These are phyloP conservation scores for Heteronetta atricapilla DNA, from an alignment of 2,113 vertebrate species.

Conservation along the genomic window DNA sequence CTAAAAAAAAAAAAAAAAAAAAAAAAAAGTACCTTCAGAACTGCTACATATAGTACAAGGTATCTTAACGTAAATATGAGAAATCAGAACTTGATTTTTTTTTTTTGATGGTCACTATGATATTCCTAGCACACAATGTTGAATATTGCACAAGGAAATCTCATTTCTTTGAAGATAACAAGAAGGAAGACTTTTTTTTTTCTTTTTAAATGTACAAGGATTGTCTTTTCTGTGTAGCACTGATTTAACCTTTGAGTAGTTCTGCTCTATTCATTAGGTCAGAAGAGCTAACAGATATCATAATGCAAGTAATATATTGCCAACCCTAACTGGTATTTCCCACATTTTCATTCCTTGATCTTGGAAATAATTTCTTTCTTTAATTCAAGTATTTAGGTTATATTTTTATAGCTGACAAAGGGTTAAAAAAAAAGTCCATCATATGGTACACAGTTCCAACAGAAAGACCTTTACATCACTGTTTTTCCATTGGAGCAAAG, in stretches of 20 bases:
- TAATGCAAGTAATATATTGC: neutral
- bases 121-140: neutral
- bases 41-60: neutral
- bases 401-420: no score
- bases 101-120: fast-evolving
- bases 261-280: neutral
- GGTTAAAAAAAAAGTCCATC: neutral
- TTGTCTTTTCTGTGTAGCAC: neutral
- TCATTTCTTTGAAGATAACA: neutral
- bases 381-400: neutral
- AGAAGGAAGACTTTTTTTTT: neutral
- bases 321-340: neutral
- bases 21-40: neutral
- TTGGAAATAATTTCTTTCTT: neutral
- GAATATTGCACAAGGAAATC: neutral
- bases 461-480: neutral
- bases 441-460: neutral
- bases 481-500: neutral
- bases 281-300: neutral
- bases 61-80: neutral
- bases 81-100: neutral
- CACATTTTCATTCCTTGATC: neutral
- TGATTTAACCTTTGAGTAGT: neutral
- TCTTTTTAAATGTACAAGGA: neutral
- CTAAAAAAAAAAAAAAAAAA: neutral